These are phyloP conservation scores for Idaea dimidiata DNA, from an alignment of 2,888 invertebrate species.

Conservation along the genomic window DNA sequence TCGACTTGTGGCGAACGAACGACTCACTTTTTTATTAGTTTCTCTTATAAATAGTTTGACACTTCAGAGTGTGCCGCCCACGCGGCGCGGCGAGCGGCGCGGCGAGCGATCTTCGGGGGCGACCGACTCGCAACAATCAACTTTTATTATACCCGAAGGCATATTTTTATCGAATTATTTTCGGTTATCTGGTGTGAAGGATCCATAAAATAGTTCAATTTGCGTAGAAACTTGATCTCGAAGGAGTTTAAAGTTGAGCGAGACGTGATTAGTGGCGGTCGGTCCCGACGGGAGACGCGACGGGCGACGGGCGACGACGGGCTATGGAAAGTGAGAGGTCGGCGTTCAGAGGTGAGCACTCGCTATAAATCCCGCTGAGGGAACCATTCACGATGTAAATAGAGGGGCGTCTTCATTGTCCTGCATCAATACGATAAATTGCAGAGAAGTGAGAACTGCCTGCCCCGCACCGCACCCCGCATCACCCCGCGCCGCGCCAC, in stretches of 20 bases:
- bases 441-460: constrained; percentile 7
- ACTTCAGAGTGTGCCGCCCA: neutral
- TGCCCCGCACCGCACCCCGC: neutral
- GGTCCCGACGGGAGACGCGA: neutral
- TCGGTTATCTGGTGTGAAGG: constrained; percentile 9
- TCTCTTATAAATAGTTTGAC: constrained; percentile 6
- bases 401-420: constrained; percentile 23
- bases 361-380: constrained; percentile 10
- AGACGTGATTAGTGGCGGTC: constrained; percentile 12
- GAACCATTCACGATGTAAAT: constrained; percentile 17
- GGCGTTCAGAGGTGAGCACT: constrained; percentile 6
- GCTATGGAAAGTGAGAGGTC: neutral
- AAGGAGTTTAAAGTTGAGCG: constrained; percentile 11
- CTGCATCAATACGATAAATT: constrained; percentile 23
- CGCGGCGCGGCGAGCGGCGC: neutral
- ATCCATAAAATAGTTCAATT: constrained; percentile 13
- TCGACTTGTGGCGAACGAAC: neutral
- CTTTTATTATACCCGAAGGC: constrained; percentile 12
- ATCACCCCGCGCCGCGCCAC: neutral
- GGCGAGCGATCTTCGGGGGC: neutral
- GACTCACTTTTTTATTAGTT: constrained; percentile 12
- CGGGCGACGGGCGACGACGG: neutral
- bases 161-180: constrained; percentile 13
- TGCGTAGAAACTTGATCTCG: constrained; percentile 11
- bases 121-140: neutral